Percentiles rank a stretch among this genome's conserved stretches.
These are phyloP conservation scores for Trissolcus brochymenae DNA, from an alignment of 2,888 invertebrate species.

Conservation along the genomic window DNA sequence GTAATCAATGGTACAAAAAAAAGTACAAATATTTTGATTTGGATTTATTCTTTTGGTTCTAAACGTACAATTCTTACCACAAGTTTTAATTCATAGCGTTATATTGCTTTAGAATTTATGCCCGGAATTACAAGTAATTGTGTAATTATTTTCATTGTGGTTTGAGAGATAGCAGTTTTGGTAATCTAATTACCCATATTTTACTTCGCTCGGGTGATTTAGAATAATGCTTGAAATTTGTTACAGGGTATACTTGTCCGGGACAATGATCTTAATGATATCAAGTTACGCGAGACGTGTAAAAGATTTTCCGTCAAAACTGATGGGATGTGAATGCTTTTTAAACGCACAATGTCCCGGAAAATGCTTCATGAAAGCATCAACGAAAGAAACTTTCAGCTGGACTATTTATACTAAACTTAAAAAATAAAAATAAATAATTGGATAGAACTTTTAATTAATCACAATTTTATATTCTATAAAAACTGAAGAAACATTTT, in stretches of 20 bases:
- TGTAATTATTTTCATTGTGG: constrained; percentile 26
- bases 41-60: neutral
- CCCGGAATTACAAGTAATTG: constrained; percentile 8
- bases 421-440: no score
- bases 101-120: constrained; percentile 7
- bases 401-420: no score
- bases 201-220: constrained; percentile 31
- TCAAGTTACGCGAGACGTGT: constrained; percentile 29
- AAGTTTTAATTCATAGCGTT: constrained; percentile 9
- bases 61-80: neutral
- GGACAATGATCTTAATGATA: constrained; percentile 50
- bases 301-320: constrained; percentile 43
- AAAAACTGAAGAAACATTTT: no score
- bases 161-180: constrained; percentile 35
- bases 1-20: neutral
- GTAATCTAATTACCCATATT: constrained; percentile 46
- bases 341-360: constrained; percentile 27
- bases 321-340: constrained; percentile 35
- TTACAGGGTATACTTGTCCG: constrained; percentile 31
- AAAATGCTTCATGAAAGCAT: constrained; percentile 44
- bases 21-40: neutral
- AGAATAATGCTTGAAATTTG: constrained; percentile 32
- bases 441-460: no score
- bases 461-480: no score
- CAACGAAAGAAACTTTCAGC: no score